Base-by-base conservation (phyloP, 1,140 invertebrate species). In the Hestina assimilis region DNA sequence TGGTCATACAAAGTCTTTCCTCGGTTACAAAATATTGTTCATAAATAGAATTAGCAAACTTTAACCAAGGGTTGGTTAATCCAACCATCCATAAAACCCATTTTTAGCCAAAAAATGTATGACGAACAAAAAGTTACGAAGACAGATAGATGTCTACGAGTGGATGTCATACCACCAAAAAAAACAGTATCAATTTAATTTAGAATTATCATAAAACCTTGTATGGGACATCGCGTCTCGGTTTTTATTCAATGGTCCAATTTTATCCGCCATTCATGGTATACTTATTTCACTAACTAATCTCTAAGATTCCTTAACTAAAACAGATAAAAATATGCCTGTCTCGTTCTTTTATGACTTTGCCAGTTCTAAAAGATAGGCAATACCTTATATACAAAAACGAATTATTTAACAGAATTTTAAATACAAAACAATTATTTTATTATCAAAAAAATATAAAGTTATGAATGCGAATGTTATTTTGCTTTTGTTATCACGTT, bases 231-330 rank as follows among this genome's bases (percentile, higher is more conserved):
- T 8, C 43, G 14, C 23, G 14, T 4, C 17, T 26, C 11, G 33
- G 24, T 42, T 56, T 41, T 56, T 31, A 31, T 23, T 28, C 38
- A 45, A 9, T 28, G 19, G 9, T 26, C 17, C 11, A 56, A 47
- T 56, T 46, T 24, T 41, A 7, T 24, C 29, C 31, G n/a, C 53
- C 45, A 29, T 56, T 41, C 47, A 38, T n/a, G 46, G 53, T 17
- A 4, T 31, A 42, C 23, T 19, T 4, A 52, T 42, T 52, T 31
- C 41, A 24, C 9, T 26, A 53, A 42, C 40, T 28, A 55, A 47
- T 26, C 17, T 24, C 23, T 40, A 4, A 35, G 19, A 51, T 40
- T 26, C 33, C 12, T 21, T 51, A 19, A n/a, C 19, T 4, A 12
- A 26, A 40, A 23, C 24, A 38, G 7, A 35, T 15, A 12, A 8